phyloP scores from a whole-genome alignment of 2,113 vertebrate species.

The Chaetops frenatus region DNA sequence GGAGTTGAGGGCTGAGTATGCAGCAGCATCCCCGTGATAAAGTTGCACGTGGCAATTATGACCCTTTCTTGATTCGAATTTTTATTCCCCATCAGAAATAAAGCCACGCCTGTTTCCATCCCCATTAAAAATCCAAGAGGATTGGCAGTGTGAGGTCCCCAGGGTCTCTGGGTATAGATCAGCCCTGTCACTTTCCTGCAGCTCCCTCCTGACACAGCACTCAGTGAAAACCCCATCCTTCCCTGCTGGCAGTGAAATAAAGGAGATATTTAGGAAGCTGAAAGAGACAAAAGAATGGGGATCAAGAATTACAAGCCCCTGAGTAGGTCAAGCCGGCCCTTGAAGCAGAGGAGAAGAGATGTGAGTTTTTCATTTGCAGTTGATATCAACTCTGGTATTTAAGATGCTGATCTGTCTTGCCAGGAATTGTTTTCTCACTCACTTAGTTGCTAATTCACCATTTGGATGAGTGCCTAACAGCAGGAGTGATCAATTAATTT shows the following conservation, averaged over 20 bases:
- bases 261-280: background rate
- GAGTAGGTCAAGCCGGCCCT: background rate
- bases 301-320: background rate
- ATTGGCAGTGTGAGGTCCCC: background rate
- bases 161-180: too few species aligned
- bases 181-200: background rate
- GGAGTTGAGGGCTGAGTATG: background rate
- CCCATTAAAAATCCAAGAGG: background rate
- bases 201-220: background rate
- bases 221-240: background rate
- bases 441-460: conserved; percentile 25
- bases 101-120: background rate
- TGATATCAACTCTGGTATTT: conserved; percentile 4
- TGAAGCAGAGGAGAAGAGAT: background rate
- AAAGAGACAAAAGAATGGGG: background rate
- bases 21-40: background rate
- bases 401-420: background rate
- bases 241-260: background rate
- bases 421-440: conserved; percentile 28
- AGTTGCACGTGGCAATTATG: background rate
- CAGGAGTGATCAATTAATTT: conserved; percentile 36
- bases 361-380: background rate
- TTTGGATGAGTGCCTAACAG: conserved; percentile 30
- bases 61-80: background rate
- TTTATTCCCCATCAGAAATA: background rate